Percentiles rank a stretch among this genome's conserved stretches.
Conservation (phyloP, 2,888 invertebrate species). For the Camponotus fellah region DNA sequence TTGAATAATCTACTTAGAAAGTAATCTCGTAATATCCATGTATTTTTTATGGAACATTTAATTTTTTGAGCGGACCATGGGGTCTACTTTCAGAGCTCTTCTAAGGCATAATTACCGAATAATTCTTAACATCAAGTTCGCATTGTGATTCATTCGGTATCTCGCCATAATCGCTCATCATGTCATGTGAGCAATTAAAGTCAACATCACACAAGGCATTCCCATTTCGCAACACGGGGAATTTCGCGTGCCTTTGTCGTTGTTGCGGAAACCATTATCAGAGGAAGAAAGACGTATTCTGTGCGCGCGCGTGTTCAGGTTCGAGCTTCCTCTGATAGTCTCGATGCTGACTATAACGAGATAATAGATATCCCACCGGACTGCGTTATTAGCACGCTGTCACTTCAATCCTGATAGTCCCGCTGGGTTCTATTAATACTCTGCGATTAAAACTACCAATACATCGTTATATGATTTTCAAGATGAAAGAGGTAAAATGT, state of each 20-base stretch:
- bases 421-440: conserved; percentile 18
- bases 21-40: neutral
- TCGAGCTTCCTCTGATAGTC: conserved; percentile 37
- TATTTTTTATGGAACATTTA: conserved; percentile 16
- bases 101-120: conserved; percentile 2
- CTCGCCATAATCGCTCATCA: conserved; percentile 48
- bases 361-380: conserved; percentile 43
- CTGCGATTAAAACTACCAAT: neutral
- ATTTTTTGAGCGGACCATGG: neutral
- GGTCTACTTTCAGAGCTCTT: neutral
- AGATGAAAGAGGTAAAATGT: neutral
- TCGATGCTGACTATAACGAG: conserved; percentile 37
- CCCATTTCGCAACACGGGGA: neutral
- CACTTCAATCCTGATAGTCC: conserved; percentile 19
- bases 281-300: conserved; percentile 48
- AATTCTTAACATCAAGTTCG: conserved; percentile 19
- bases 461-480: neutral
- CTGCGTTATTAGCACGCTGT: conserved; percentile 13
- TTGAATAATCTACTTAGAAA: conserved; percentile 22
- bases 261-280: conserved; percentile 59
- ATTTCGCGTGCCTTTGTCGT: conserved; percentile 12
- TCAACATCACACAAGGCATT: conserved; percentile 9
- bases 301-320: neutral
- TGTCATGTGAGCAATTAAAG: conserved; percentile 54
- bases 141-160: conserved; percentile 30